Percentiles rank a stretch among this genome's conserved stretches.
Evolutionary conservation across 2,113 vertebrate species (phyloP).

Genomic region (Cygnus buccinator): DNA sequence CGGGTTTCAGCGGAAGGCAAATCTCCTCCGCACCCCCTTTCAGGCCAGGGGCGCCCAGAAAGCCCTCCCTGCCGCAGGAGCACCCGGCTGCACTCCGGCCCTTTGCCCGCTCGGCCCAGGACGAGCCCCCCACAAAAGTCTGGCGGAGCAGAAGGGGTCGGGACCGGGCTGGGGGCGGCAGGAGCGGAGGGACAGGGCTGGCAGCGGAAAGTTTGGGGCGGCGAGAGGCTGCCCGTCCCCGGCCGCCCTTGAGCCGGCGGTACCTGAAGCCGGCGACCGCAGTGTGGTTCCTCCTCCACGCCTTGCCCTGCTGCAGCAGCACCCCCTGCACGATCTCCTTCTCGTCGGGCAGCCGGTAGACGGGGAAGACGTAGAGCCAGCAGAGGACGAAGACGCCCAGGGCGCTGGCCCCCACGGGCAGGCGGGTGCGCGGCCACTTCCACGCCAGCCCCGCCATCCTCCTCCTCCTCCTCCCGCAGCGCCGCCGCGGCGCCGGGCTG

Average conservation of each 20-base stretch:
- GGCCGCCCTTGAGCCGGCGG: constrained; percentile 19
- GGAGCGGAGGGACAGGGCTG: background rate
- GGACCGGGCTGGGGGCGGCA: no score
- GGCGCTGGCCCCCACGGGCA: constrained; percentile 88
- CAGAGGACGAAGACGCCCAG: constrained; percentile 89
- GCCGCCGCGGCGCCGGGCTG: constrained; percentile 2
- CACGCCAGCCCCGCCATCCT: constrained; percentile 77
- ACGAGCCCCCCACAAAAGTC: background rate
- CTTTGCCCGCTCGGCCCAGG: background rate
- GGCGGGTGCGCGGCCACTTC: constrained; percentile 85
- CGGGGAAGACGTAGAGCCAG: constrained; percentile 93
- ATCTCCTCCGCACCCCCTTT: background rate
- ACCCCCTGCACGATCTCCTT: constrained; percentile 91
- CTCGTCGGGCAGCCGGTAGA: constrained; percentile 87
- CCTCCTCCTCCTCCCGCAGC: constrained; percentile 58
- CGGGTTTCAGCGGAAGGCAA: background rate
- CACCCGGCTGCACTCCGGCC: background rate
- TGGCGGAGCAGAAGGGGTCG: background rate
- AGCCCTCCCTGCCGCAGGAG: background rate
- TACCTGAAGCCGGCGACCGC: constrained; percentile 88
- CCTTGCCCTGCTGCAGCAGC: constrained; percentile 82
- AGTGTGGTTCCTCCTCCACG: constrained; percentile 88
- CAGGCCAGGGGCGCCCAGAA: background rate
- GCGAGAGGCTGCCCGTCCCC: background rate
- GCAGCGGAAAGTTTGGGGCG: background rate